A percentile compares a stretch with the other conserved stretches of the same genome.
Conservation (phyloP, 2,888 invertebrate genomes). For the Nomada ferruginata region DNA sequence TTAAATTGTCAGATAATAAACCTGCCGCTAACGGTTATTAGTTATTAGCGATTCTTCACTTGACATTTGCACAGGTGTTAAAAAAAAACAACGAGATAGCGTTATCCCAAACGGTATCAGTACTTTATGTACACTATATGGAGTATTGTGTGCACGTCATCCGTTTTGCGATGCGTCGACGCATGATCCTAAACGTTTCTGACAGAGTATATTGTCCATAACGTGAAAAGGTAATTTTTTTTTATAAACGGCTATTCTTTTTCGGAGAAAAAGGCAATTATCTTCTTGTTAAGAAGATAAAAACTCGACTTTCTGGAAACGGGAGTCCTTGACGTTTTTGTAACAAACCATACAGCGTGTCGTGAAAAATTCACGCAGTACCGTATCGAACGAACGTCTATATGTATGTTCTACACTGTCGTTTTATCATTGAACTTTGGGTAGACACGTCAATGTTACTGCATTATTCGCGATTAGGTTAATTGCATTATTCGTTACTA, state of each 20-base stretch:
- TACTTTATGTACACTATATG: too few species aligned
- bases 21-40: conserved; percentile 4
- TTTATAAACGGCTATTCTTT: background rate
- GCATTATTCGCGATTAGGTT: conserved; percentile 28
- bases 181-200: too few species aligned
- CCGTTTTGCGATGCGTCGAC: background rate
- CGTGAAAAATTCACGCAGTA: background rate
- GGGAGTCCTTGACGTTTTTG: too few species aligned
- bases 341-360: background rate
- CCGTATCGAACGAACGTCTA: background rate
- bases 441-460: conserved; percentile 39
- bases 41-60: background rate
- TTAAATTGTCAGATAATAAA: background rate
- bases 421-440: conserved; percentile 60
- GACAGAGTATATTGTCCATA: background rate
- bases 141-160: background rate
- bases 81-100: background rate
- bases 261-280: background rate
- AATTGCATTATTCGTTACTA: conserved; percentile 32
- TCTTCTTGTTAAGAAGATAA: background rate
- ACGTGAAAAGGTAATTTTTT: background rate
- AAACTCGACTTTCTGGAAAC: background rate
- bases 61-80: background rate
- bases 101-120: background rate
- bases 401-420: background rate